Percentiles rank a stretch among this genome's conserved stretches.
Conservation (phyloP, 2,797 vertebrate genomes). For the Hyperoplus lanceolatus region DNA sequence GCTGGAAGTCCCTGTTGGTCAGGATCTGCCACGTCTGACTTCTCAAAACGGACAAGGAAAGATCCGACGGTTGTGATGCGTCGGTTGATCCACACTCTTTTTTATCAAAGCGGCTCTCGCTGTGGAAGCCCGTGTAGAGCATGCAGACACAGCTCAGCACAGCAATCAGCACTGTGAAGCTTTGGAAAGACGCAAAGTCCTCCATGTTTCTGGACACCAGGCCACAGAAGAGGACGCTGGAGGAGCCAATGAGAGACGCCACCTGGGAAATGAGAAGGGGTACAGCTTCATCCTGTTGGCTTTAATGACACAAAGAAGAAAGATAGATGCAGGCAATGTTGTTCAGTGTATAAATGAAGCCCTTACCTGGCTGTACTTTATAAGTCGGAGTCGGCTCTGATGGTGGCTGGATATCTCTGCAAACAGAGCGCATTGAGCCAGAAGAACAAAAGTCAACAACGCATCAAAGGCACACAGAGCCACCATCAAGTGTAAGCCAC, state of each 20-base stretch:
- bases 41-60: slow-evolving; percentile 82
- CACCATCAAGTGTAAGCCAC: slow-evolving; percentile 88
- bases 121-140: slow-evolving; percentile 88
- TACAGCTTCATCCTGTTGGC: not conserved
- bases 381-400: slow-evolving; percentile 85
- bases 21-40: slow-evolving; percentile 89
- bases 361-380: slow-evolving; percentile 89
- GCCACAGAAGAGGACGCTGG: slow-evolving; percentile 91
- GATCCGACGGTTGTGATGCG: slow-evolving; percentile 25
- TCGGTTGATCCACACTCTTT: slow-evolving; percentile 46
- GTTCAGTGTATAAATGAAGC: not conserved
- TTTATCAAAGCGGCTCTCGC: slow-evolving; percentile 83
- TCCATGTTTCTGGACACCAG: slow-evolving; percentile 91
- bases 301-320: not conserved
- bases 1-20: slow-evolving; percentile 87
- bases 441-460: slow-evolving; percentile 89
- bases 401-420: slow-evolving; percentile 88
- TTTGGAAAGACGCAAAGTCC: slow-evolving; percentile 87
- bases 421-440: slow-evolving; percentile 91
- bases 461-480: slow-evolving; percentile 90
- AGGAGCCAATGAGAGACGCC: slow-evolving; percentile 88
- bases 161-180: slow-evolving; percentile 80
- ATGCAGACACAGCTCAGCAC: slow-evolving; percentile 87
- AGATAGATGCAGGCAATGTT: not conserved
- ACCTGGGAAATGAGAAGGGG: slow-evolving; percentile 63